Conservation (phyloP, 2,888 invertebrate species). For the Mimas tiliae region DNA sequence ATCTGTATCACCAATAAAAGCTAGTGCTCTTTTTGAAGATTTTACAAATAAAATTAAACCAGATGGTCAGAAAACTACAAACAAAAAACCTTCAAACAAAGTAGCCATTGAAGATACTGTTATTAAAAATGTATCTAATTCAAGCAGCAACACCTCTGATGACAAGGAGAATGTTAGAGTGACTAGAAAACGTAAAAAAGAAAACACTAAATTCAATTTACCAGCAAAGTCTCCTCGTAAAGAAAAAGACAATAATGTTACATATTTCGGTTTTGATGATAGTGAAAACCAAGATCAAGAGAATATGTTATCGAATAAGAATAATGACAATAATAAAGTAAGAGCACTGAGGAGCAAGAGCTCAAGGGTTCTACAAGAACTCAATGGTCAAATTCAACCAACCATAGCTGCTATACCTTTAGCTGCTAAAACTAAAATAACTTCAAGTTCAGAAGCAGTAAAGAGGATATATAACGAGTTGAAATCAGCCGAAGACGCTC, state of each 20-base stretch:
- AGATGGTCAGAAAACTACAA: constrained; percentile 34
- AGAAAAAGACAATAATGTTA: constrained; percentile 54
- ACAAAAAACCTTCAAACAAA: constrained; percentile 41
- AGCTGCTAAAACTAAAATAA: constrained; percentile 56
- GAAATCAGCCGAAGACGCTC: constrained; percentile 63
- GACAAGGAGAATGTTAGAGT: constrained; percentile 46
- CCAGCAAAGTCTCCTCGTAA: constrained; percentile 43
- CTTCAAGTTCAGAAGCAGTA: constrained; percentile 53
- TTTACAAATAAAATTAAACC: constrained; percentile 33
- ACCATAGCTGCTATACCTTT: constrained; percentile 57
- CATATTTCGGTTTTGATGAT: constrained; percentile 80
- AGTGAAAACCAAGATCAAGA: constrained; percentile 66
- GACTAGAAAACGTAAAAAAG: constrained; percentile 43
- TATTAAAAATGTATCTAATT: constrained; percentile 32
- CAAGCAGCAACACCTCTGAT: constrained; percentile 41
- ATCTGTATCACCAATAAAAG: constrained; percentile 58
- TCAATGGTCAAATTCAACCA: constrained; percentile 60
- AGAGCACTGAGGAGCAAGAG: constrained; percentile 50
- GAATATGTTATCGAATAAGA: constrained; percentile 68
- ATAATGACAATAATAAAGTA: constrained; percentile 43
- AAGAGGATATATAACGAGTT: constrained; percentile 60
- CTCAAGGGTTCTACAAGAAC: constrained; percentile 61
- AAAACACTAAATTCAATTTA: constrained; percentile 38
- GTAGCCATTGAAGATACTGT: constrained; percentile 12
- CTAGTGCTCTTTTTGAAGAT: constrained; percentile 57